A percentile compares a stretch with the other conserved stretches of the same genome.
Conservation (phyloP, 2,888 invertebrate genomes). For the Meghimatium bilineatum region DNA sequence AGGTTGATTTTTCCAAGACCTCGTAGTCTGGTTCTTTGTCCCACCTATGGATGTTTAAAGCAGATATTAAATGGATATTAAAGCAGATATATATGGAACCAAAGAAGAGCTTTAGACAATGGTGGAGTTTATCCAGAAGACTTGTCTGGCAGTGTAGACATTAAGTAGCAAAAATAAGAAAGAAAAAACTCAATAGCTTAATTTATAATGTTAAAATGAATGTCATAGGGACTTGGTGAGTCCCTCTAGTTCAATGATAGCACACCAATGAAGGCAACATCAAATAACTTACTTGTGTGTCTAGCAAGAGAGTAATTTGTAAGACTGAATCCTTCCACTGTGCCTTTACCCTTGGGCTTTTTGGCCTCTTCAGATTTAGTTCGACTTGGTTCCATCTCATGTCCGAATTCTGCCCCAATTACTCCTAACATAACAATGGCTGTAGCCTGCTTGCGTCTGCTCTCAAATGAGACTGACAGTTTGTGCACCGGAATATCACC, state of each 20-base stretch:
- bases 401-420: conserved; percentile 98
- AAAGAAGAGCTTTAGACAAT: no score
- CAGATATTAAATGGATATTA: no score
- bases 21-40: no score
- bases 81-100: no score
- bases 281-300: conserved; percentile 85
- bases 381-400: conserved; percentile 85
- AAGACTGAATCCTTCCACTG: conserved; percentile 86
- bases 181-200: no score
- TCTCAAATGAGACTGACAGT: conserved; percentile 71
- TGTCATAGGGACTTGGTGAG: no score
- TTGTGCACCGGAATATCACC: conserved; percentile 67
- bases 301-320: conserved; percentile 92
- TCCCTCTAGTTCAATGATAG: neutral
- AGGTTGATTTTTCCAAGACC: no score
- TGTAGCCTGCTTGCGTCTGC: conserved; percentile 91
- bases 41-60: no score
- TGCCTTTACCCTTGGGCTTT: conserved; percentile 73
- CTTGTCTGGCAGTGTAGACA: no score
- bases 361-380: conserved; percentile 82
- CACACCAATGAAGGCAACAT: neutral
- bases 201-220: no score
- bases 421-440: conserved; percentile 97
- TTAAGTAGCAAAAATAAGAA: no score
- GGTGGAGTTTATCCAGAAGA: no score